phyloP scores from a whole-genome alignment of 2,888 invertebrate genomes.

The Sarcophaga rosellei region DNA sequence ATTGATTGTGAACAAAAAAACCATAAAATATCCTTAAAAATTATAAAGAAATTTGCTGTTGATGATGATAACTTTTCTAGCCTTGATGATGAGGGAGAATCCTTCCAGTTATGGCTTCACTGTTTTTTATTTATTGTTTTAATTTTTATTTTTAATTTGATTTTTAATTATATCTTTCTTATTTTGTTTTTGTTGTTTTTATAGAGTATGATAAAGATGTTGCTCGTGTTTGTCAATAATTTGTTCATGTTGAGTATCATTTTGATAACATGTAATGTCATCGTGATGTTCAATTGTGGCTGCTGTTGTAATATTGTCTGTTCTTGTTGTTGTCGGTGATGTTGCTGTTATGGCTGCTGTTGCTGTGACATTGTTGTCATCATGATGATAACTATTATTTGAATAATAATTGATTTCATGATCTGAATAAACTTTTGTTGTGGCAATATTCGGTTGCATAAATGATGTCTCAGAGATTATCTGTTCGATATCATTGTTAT shows the following conservation, averaged over 20 bases:
- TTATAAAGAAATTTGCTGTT: no score
- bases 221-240: slow-evolving; percentile 68
- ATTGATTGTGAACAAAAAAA: no score
- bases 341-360: slow-evolving; percentile 38
- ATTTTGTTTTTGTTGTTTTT: slow-evolving; percentile 56
- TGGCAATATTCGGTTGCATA: slow-evolving; percentile 73
- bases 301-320: slow-evolving; percentile 65
- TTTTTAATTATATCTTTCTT: slow-evolving; percentile 16
- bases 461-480: slow-evolving; percentile 65
- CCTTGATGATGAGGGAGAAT: no score
- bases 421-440: slow-evolving; percentile 76
- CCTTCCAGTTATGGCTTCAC: background rate
- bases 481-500: slow-evolving; percentile 36
- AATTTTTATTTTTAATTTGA: slow-evolving; percentile 24
- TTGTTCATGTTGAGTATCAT: slow-evolving; percentile 42
- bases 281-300: slow-evolving; percentile 29
- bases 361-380: slow-evolving; percentile 47
- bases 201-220: slow-evolving; percentile 72
- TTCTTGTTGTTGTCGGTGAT: slow-evolving; percentile 69
- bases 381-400: slow-evolving; percentile 54
- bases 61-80: no score
- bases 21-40: no score
- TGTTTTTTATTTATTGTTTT: background rate
- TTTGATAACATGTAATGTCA: background rate
- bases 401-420: slow-evolving; percentile 73